These are phyloP conservation scores for Australoheros scitulus DNA, from an alignment of 2,113 vertebrate species.

Conservation along the genomic window DNA sequence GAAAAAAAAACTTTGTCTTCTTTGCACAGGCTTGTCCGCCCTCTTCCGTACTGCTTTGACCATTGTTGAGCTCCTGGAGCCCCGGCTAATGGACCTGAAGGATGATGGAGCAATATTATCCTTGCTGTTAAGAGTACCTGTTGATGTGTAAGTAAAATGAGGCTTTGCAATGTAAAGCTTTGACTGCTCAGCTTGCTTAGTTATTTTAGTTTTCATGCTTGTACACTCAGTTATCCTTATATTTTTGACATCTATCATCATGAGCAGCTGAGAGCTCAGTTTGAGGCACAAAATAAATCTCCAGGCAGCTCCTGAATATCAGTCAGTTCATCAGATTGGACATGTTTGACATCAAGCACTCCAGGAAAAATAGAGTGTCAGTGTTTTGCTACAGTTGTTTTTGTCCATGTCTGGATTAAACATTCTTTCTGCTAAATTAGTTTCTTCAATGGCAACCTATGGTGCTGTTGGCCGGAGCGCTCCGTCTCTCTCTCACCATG, in stretches of 20 bases:
- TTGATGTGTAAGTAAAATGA: constrained; percentile 72
- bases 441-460: constrained; percentile 40
- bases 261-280: not conserved
- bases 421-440: constrained; percentile 56
- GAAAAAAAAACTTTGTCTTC: not conserved
- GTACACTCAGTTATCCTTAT: not conserved
- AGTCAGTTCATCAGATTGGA: constrained; percentile 44
- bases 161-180: no score
- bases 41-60: constrained; percentile 74
- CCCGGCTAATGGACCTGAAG: constrained; percentile 69
- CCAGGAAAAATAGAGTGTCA: constrained; percentile 24
- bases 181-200: not conserved
- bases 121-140: constrained; percentile 77
- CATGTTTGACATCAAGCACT: constrained; percentile 52
- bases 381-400: constrained; percentile 40
- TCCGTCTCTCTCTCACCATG: constrained; percentile 23
- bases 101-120: constrained; percentile 75
- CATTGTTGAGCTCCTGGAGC: constrained; percentile 76
- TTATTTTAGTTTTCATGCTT: not conserved
- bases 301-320: constrained; percentile 63
- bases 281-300: constrained; percentile 26
- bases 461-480: constrained; percentile 43
- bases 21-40: constrained; percentile 70
- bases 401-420: constrained; percentile 55
- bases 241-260: not conserved